phyloP scores from a whole-genome alignment of 2,888 invertebrate species.

The Griposia aprilina region DNA sequence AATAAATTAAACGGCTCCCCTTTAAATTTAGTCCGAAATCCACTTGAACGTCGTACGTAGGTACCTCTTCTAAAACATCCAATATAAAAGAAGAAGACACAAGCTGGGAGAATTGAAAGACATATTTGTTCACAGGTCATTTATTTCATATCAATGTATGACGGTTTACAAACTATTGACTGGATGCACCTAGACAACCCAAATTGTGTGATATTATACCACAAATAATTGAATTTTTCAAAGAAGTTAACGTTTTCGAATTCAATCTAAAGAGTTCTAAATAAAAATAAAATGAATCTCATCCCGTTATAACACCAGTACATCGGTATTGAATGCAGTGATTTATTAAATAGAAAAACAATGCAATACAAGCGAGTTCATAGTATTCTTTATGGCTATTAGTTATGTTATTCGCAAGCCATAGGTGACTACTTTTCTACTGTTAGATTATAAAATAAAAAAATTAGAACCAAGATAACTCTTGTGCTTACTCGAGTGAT shows the following conservation, averaged over 20 bases:
- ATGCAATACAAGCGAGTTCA: conserved; percentile 88
- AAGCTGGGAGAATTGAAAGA: conserved; percentile 55
- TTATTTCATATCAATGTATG: conserved; percentile 85
- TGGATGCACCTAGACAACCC: conserved; percentile 74
- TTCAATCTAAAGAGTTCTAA: conserved; percentile 49
- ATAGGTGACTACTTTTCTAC: conserved; percentile 86
- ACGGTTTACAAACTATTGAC: conserved; percentile 83
- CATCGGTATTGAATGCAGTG: conserved; percentile 65
- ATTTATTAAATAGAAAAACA: conserved; percentile 83
- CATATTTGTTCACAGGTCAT: conserved; percentile 84
- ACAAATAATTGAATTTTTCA: conserved; percentile 48
- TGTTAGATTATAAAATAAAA: conserved; percentile 88
- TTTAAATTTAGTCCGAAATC: background rate
- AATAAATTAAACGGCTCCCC: background rate
- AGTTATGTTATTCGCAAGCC: conserved; percentile 90
- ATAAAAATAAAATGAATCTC: conserved; percentile 62
- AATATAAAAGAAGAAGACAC: background rate
- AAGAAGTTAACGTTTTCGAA: conserved; percentile 37
- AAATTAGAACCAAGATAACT: conserved; percentile 84
- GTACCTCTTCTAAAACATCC: background rate
- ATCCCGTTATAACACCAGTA: conserved; percentile 63
- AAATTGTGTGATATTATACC: conserved; percentile 67
- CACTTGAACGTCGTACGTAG: too few species aligned
- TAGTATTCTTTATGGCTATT: conserved; percentile 88
- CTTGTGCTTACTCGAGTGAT: conserved; percentile 78